Base-by-base conservation (phyloP, 2,888 invertebrate species). In the Unio delphinus region DNA sequence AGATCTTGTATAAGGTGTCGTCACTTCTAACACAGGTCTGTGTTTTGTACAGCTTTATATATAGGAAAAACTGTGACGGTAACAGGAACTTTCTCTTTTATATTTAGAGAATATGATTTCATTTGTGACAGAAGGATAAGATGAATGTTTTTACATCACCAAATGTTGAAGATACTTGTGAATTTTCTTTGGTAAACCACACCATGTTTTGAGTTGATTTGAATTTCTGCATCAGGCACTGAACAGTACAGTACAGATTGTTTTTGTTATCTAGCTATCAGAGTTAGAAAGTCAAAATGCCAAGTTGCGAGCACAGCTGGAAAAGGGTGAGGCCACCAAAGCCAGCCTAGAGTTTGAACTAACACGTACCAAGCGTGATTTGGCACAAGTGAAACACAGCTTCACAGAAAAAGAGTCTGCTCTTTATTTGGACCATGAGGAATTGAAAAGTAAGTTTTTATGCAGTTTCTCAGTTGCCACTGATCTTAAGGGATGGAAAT, bases 321-420 rank as follows among this genome's bases (percentile, higher is more conserved):
- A 89, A 79, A 87, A 86, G 72, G 85, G 86, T 7, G 88, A 88
- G 68, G 89, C 89, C 8, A 68, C 80, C 5, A 80, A 86, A 34
- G 88, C 89, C 67, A 87, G 86, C 69, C 74, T 87, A 55, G 89
- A 89, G 75, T 88, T 82, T 80, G 88, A 89, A 72, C 69, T 89
- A 66, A 84, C 88, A 20, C 83, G 85, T 68, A 70, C 81, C 1
- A 79, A 78, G 55, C 69, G 83, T 45, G 87, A 89, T 23, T 55
- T 85, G 4, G 77, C 76, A 26, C 84, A 85, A 23, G 83, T 83
- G 65, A 84, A 83, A 70, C 82, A 85, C 45, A 65, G 74, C 6
- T 73, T 79, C 17, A 72, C 76, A 18, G 82, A 87, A 30, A 80
- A 80, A 61, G 85, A 87, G 69, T 69, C 67, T 6, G 64, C 78